Evolutionary conservation across 2,888 invertebrate genomes (phyloP).

Genomic region (Ptilodon capucinus): DNA sequence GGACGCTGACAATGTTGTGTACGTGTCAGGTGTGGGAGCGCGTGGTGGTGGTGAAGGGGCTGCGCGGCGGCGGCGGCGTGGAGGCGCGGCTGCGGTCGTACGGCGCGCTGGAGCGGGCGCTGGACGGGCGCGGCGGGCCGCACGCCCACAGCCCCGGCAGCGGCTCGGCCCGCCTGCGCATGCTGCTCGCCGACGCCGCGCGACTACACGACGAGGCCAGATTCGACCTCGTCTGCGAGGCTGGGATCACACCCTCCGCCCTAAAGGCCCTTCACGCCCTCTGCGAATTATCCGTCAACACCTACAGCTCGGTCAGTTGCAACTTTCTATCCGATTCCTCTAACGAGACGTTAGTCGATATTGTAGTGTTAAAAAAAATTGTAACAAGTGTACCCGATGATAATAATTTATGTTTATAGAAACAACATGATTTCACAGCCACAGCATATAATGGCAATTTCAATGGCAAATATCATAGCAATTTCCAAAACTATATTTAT

Average conservation of each 20-base stretch:
- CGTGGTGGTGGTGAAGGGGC: slow-evolving; percentile 57
- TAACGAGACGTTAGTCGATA: too few species aligned
- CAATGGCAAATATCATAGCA: too few species aligned
- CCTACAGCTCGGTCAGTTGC: slow-evolving; percentile 65
- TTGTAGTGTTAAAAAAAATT: too few species aligned
- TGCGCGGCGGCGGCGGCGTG: slow-evolving; percentile 72
- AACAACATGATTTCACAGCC: too few species aligned
- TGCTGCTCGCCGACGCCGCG: slow-evolving; percentile 85
- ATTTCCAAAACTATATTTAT: too few species aligned
- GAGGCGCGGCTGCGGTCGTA: slow-evolving; percentile 86
- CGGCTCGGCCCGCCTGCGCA: slow-evolving; percentile 70
- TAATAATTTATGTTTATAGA: too few species aligned
- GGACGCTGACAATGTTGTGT: too few species aligned
- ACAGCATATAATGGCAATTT: too few species aligned
- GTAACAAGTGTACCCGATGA: too few species aligned
- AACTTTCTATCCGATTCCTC: too few species aligned
- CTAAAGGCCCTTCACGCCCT: slow-evolving; percentile 57
- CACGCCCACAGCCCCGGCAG: slow-evolving; percentile 75
- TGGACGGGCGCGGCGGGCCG: slow-evolving; percentile 84
- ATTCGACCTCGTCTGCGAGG: slow-evolving; percentile 64
- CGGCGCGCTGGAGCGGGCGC: slow-evolving; percentile 82
- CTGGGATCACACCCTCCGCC: slow-evolving; percentile 63
- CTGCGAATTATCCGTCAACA: slow-evolving; percentile 61
- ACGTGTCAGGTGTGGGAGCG: slow-evolving; percentile 86
- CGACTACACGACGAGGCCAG: slow-evolving; percentile 84